Evolutionary conservation across 2,888 invertebrate species (phyloP).

Genomic region (Philopedon plagiatum): DNA sequence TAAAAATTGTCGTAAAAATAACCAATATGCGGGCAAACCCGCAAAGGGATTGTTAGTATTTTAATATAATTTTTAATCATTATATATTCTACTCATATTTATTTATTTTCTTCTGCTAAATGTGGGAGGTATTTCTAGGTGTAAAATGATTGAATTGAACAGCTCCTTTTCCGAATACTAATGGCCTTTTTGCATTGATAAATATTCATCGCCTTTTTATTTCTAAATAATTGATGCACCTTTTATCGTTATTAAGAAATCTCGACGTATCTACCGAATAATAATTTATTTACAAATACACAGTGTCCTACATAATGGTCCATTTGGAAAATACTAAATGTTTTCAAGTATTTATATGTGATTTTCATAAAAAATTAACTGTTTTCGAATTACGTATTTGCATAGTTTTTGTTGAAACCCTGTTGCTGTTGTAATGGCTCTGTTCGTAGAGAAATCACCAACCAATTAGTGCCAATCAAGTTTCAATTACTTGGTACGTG

Average conservation of each 20-base stretch:
- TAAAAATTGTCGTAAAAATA: too few species aligned
- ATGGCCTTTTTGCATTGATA: constrained; percentile 12
- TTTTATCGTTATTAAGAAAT: constrained; percentile 30
- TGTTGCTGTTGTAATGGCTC: too few species aligned
- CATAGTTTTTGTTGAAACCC: too few species aligned
- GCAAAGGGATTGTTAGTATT: too few species aligned
- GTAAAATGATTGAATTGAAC: constrained; percentile 25
- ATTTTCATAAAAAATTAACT: too few species aligned
- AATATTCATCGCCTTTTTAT: constrained; percentile 15
- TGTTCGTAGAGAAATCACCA: too few species aligned
- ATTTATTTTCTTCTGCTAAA: not conserved
- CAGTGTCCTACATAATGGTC: too few species aligned
- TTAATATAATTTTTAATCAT: too few species aligned
- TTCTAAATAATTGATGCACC: constrained; percentile 17
- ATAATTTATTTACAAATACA: not conserved
- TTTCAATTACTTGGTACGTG: too few species aligned
- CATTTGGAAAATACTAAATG: not conserved
- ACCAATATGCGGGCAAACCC: too few species aligned
- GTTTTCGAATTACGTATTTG: too few species aligned
- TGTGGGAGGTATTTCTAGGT: constrained; percentile 32
- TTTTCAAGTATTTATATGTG: not conserved
- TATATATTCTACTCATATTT: not conserved
- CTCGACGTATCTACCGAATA: constrained; percentile 10
- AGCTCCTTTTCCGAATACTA: not conserved
- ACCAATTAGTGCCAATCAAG: too few species aligned